phyloP scores from a whole-genome alignment of 2,888 invertebrate genomes.

The Rotaria magnacalcarata region DNA sequence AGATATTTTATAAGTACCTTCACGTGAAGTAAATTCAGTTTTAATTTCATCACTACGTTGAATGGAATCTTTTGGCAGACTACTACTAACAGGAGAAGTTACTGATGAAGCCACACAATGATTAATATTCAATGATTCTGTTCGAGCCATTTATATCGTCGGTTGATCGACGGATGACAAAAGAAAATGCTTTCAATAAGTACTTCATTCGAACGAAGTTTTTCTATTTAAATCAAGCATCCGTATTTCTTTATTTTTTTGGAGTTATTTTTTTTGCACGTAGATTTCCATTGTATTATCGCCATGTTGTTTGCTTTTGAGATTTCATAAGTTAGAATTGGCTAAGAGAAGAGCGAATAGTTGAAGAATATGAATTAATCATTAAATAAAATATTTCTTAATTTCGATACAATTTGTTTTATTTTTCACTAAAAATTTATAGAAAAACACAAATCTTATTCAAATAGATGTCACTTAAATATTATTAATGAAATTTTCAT shows the following conservation, averaged over 20 bases:
- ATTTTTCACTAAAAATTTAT: neutral
- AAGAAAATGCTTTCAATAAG: neutral
- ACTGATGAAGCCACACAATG: neutral
- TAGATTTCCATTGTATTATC: neutral
- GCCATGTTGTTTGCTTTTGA: conserved; percentile 17
- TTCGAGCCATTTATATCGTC: conserved; percentile 1
- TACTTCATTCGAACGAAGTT: conserved; percentile 3
- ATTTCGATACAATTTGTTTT: neutral
- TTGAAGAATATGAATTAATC: neutral
- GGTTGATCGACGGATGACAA: neutral
- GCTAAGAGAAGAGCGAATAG: neutral
- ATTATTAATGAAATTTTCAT: too few relatives aligned
- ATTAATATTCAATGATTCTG: neutral
- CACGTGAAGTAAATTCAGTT: conserved; percentile 21
- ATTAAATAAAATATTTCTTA: neutral
- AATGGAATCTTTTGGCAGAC: neutral
- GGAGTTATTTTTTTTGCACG: neutral
- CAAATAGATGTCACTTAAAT: too few relatives aligned
- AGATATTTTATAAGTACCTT: conserved; percentile 21
- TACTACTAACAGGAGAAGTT: neutral
- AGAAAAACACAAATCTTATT: neutral
- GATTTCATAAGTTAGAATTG: neutral
- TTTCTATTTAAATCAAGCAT: neutral
- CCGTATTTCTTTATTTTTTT: neutral
- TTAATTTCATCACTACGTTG: conserved; percentile 24